Conservation (phyloP, 23 tunicate species). For the Clavelina lepadiformis region DNA sequence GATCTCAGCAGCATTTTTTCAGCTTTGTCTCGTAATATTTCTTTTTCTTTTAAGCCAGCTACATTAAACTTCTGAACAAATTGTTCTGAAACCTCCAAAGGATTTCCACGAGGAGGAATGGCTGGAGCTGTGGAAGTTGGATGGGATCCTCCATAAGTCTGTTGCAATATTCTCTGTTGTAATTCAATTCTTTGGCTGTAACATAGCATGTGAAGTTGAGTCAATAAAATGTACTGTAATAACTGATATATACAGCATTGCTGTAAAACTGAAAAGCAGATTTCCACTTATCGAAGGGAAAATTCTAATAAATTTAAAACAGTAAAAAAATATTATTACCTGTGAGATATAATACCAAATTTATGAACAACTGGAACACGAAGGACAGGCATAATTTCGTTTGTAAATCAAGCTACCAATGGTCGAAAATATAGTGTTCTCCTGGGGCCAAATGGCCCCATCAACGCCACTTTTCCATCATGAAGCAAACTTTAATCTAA, state of each 20-base stretch:
- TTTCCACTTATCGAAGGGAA: too few relatives aligned
- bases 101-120: slow-evolving; percentile 18
- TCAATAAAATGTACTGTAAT: too few relatives aligned
- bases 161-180: slow-evolving; percentile 63
- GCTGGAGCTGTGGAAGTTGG: background rate
- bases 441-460: too few relatives aligned
- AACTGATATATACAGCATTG: too few relatives aligned
- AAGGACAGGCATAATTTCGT: slow-evolving; percentile 59
- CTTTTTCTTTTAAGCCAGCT: slow-evolving; percentile 43
- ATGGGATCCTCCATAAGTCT: slow-evolving; percentile 41
- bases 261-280: too few relatives aligned
- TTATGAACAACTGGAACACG: slow-evolving; percentile 80
- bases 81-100: slow-evolving; percentile 85
- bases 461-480: too few relatives aligned
- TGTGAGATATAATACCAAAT: slow-evolving; percentile 90
- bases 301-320: too few relatives aligned
- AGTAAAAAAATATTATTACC: too few relatives aligned
- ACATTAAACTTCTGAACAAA: slow-evolving; percentile 78
- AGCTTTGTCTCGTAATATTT: slow-evolving; percentile 45
- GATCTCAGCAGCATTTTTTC: slow-evolving; percentile 57
- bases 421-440: too few relatives aligned
- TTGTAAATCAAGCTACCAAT: background rate
- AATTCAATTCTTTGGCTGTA: slow-evolving; percentile 75
- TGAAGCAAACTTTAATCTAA: too few relatives aligned
- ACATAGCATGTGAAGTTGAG: background rate